phyloP scores from a whole-genome alignment of 2,113 vertebrate species.

The Prinia subflava region DNA sequence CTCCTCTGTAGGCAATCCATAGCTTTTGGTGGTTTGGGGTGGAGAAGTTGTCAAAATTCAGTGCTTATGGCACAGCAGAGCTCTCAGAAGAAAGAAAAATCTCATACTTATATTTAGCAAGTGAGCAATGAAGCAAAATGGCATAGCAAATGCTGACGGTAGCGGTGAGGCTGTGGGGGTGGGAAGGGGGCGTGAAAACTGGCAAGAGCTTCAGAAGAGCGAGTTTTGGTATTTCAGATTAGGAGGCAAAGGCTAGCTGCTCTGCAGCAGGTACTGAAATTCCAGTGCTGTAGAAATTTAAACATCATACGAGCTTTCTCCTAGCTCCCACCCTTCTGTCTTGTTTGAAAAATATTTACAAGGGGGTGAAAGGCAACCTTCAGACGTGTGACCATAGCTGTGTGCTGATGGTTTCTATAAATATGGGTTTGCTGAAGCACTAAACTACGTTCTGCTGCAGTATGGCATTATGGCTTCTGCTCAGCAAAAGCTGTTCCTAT shows the following conservation, averaged over 20 bases:
- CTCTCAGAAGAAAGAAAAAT: slow-evolving; percentile 21
- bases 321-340: slow-evolving; percentile 25
- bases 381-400: slow-evolving; percentile 12
- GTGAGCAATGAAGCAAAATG: slow-evolving; percentile 47
- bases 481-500: slow-evolving; percentile 20
- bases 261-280: slow-evolving; percentile 19
- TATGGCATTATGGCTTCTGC: slow-evolving; percentile 8
- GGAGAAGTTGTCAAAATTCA: not conserved
- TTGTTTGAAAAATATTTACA: slow-evolving; percentile 57
- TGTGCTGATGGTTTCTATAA: slow-evolving; percentile 26
- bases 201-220: not conserved
- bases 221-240: slow-evolving; percentile 17
- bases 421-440: slow-evolving; percentile 1
- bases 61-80: not conserved
- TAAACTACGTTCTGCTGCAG: not conserved
- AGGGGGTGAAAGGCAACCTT: slow-evolving; percentile 39
- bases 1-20: not conserved
- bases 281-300: not conserved
- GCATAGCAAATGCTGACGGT: slow-evolving; percentile 40
- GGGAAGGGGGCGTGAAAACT: slow-evolving; percentile 22
- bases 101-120: slow-evolving; percentile 52
- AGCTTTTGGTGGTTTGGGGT: not conserved
- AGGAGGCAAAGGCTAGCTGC: not conserved
- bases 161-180: slow-evolving; percentile 34
- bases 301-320: not conserved